Base-by-base conservation (phyloP, 2,797 vertebrate genomes). In the Centropyge bicolor region DNA sequence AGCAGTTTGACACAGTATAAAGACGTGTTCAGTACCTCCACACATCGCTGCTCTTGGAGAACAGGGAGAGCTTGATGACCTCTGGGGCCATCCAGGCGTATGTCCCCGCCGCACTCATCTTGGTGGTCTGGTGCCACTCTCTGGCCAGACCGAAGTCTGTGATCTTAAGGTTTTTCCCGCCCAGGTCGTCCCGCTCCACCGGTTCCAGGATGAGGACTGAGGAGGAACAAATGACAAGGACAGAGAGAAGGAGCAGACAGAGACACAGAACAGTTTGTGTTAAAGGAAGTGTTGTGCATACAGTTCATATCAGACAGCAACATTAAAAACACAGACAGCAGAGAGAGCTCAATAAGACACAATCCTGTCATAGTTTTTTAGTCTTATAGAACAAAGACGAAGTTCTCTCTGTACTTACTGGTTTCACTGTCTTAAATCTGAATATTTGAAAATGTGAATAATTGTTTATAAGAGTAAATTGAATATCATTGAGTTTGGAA, bases 61-160 rank as follows among this genome's bases (percentile, higher is more conserved):
- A 98, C 43, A 97, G 95, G 13, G 97, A 98, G 55, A 97, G 94
- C 51, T 96, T 97, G 92, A 98, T 97, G 90, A 98, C 97, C 90
- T 98, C 97, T 0, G 97, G 97, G 1, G 97, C 97, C 97, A 98
- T 98, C 97, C 97, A 98, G 80, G 97, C 97, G 2, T 98, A 98
- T 3, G 97, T 98, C 56, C 97, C 97, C 0, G 97, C 97, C 0
- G 97, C 97, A 0, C 97, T 98, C 97, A 98, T 98, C 88, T 97
- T 97, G 61, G 97, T 98, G 56, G 97, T 98, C 84, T 96, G 95
- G 88, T 98, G 97, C 97, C 97, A 98, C 83, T 98, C 97, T 0
- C 97, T 94, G 48, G 97, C 97, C 81, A 98, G 92, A 76, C 97
- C 97, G 1, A 98, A 98, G 90, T 98, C 97, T 0, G 97, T 98